Conservation (phyloP, 2,797 vertebrate species). For the Ptychadena robeensis region DNA sequence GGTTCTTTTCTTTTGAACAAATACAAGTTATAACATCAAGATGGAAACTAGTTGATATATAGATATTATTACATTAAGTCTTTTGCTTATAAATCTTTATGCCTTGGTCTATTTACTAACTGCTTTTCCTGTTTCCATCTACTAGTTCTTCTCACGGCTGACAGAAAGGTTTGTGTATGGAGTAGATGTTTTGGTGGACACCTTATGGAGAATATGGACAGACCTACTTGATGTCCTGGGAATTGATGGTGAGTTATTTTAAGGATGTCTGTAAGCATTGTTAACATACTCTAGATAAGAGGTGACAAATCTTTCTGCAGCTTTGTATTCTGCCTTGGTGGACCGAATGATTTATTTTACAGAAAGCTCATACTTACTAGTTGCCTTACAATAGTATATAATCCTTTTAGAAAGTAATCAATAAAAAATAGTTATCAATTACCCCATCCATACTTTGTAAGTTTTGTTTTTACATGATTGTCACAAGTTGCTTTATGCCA, state of each 20-base stretch:
- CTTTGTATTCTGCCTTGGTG: neutral
- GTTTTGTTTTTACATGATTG: no score
- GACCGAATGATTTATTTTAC: no score
- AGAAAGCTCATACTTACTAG: neutral
- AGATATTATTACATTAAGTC: no score
- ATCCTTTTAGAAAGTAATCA: no score
- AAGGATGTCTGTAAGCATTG: neutral
- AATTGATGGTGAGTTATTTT: slow-evolving; percentile 85
- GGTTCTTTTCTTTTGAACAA: no score
- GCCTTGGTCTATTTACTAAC: neutral
- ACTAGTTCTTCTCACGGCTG: slow-evolving; percentile 90
- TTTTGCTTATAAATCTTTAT: neutral
- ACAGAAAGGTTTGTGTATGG: slow-evolving; percentile 93
- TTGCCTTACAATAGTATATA: neutral
- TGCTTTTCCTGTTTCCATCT: neutral
- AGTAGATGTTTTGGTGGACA: slow-evolving; percentile 89
- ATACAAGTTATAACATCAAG: no score
- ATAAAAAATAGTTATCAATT: no score
- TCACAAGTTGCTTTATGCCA: no score
- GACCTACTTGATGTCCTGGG: slow-evolving; percentile 94
- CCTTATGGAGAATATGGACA: slow-evolving; percentile 91
- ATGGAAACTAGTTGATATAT: no score
- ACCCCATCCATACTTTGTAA: no score
- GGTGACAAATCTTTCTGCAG: neutral
- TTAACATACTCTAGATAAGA: slow-evolving; percentile 6